Evolutionary conservation across 1,140 invertebrate species (phyloP).

Genomic region (Caenorhabditis tropicalis): DNA sequence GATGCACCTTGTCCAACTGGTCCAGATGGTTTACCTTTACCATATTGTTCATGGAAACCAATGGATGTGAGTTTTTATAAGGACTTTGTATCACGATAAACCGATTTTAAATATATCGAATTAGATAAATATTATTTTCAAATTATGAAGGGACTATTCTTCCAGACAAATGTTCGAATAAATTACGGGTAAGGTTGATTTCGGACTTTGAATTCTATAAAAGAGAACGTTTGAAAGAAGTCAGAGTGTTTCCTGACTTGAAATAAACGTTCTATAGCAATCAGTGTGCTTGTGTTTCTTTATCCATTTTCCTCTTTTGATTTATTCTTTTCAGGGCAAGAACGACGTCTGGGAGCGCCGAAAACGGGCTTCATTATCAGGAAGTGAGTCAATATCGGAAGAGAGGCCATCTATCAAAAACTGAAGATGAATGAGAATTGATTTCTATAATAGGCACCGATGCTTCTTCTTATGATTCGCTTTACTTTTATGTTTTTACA

Average conservation of each 20-base stretch:
- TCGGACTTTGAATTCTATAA: too few relatives aligned
- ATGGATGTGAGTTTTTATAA: slow-evolving; percentile 56
- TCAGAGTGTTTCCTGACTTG: slow-evolving; percentile 31
- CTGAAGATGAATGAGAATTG: not conserved
- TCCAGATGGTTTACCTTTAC: slow-evolving; percentile 87
- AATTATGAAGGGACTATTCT: too few relatives aligned
- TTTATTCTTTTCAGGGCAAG: slow-evolving; percentile 6
- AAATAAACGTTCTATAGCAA: slow-evolving; percentile 11
- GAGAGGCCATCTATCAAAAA: not conserved
- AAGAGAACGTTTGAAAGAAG: slow-evolving; percentile 27
- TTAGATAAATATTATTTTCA: too few relatives aligned
- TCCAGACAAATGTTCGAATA: slow-evolving; percentile 58
- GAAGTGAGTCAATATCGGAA: not conserved
- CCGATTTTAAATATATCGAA: not conserved
- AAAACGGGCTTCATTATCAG: slow-evolving; percentile 38
- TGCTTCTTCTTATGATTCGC: not conserved
- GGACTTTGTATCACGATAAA: not conserved
- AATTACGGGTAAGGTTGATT: slow-evolving; percentile 60
- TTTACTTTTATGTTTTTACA: not conserved
- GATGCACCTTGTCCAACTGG: slow-evolving; percentile 95
- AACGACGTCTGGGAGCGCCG: slow-evolving; percentile 45
- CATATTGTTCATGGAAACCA: slow-evolving; percentile 92
- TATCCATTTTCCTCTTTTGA: not conserved
- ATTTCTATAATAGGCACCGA: not conserved
- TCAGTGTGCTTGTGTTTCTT: not conserved